These are phyloP conservation scores for Drosophila pallidifrons DNA, from an alignment of 1,140 invertebrate species.

Conservation along the genomic window DNA sequence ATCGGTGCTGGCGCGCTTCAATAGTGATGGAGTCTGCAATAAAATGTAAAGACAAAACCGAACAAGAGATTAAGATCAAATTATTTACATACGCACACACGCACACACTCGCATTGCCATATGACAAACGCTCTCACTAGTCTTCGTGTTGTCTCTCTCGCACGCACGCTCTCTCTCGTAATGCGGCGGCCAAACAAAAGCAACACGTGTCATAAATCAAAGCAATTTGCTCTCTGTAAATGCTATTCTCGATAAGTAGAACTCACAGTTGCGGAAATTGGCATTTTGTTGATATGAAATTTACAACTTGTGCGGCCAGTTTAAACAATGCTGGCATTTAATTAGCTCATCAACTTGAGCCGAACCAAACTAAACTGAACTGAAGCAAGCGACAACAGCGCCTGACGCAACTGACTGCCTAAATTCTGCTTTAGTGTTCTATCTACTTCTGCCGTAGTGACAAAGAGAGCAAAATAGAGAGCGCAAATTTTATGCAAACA, in stretches of 20 bases:
- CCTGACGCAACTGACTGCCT: constrained; percentile 37
- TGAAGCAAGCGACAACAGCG: constrained; percentile 19
- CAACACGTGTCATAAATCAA: constrained; percentile 72
- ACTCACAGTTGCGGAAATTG: constrained; percentile 61
- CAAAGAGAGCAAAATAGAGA: background rate
- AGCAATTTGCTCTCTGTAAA: constrained; percentile 1
- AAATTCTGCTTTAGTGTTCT: constrained; percentile 25
- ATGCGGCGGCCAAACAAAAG: constrained; percentile 39
- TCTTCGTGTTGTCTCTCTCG: background rate
- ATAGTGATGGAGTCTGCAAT: constrained; percentile 91
- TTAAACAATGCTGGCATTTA: constrained; percentile 35
- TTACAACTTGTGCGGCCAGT: constrained; percentile 9
- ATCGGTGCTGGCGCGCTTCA: constrained; percentile 94
- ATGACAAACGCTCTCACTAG: constrained; percentile 12
- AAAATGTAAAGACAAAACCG: constrained; percentile 16
- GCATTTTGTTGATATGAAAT: constrained; percentile 57
- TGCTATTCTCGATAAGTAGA: background rate
- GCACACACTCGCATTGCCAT: constrained; percentile 4
- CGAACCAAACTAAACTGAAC: constrained; percentile 41
- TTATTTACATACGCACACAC: constrained; percentile 16
- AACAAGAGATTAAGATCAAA: background rate
- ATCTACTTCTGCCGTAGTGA: constrained; percentile 2
- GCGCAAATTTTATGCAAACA: constrained; percentile 8
- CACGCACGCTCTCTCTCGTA: background rate
- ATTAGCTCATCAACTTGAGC: constrained; percentile 68